phyloP scores from a whole-genome alignment of 2,888 invertebrate genomes.

The Bibio marci region DNA sequence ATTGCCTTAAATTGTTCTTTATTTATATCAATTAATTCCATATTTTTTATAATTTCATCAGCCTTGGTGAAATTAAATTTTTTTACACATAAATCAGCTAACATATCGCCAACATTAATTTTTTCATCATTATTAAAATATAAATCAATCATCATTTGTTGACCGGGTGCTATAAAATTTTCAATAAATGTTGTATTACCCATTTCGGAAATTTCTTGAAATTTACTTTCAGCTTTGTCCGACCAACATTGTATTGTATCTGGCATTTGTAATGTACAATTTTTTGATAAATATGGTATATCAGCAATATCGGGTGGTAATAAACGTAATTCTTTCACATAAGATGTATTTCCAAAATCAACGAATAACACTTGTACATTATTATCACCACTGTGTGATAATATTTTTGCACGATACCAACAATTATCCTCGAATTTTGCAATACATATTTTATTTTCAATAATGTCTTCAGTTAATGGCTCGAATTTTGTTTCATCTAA shows the following conservation, averaged over 20 bases:
- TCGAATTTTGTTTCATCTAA: slow-evolving; percentile 36
- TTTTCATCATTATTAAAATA: slow-evolving; percentile 26
- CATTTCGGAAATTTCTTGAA: slow-evolving; percentile 47
- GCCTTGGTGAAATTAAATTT: slow-evolving; percentile 7
- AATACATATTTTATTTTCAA: slow-evolving; percentile 38
- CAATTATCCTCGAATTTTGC: slow-evolving; percentile 45
- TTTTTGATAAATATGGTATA: slow-evolving; percentile 40
- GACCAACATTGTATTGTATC: slow-evolving; percentile 43
- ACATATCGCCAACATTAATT: slow-evolving; percentile 39
- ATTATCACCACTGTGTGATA: slow-evolving; percentile 29
- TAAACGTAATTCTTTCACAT: slow-evolving; percentile 37
- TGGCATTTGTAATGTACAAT: slow-evolving; percentile 43
- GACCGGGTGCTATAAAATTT: slow-evolving; percentile 45
- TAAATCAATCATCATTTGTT: slow-evolving; percentile 46
- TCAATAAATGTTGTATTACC: slow-evolving; percentile 53
- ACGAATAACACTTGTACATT: slow-evolving; percentile 46
- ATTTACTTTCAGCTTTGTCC: slow-evolving; percentile 42
- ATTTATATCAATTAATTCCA: background rate
- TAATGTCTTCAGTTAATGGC: slow-evolving; percentile 29
- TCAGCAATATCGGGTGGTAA: slow-evolving; percentile 41
- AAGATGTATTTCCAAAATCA: slow-evolving; percentile 48
- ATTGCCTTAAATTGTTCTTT: background rate
- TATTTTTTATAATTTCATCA: background rate
- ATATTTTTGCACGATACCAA: slow-evolving; percentile 51
- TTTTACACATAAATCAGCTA: slow-evolving; percentile 36